These are phyloP conservation scores for Lamellibrachia luymesi DNA, from an alignment of 1,140 invertebrate genomes.

Conservation along the genomic window DNA sequence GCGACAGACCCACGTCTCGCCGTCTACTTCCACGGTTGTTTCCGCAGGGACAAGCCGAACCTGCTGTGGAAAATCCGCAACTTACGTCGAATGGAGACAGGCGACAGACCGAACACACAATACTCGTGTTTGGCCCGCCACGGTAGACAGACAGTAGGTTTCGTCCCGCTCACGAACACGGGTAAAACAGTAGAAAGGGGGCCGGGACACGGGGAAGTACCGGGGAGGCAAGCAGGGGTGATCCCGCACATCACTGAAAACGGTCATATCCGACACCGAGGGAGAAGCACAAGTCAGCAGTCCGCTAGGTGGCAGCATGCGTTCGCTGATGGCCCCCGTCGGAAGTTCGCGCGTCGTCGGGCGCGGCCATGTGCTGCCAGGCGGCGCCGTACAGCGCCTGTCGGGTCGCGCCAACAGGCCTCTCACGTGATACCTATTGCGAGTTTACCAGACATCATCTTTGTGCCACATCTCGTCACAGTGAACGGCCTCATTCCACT, in stretches of 20 bases:
- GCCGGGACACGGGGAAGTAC: background rate
- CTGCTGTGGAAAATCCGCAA: background rate
- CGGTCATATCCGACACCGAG: background rate
- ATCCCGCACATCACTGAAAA: background rate
- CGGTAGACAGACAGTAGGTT: background rate
- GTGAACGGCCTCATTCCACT: background rate
- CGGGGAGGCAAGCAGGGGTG: background rate
- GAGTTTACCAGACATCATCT: background rate
- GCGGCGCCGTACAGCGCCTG: background rate
- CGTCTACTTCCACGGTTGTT: background rate
- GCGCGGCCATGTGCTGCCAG: background rate
- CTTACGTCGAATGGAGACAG: background rate
- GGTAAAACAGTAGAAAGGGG: background rate
- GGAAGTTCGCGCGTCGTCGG: background rate
- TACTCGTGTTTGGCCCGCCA: background rate
- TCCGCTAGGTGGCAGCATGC: background rate
- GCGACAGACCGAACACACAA: background rate
- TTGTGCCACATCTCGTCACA: background rate
- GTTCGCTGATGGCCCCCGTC: background rate
- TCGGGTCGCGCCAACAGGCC: background rate
- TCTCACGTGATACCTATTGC: background rate
- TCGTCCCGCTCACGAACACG: background rate
- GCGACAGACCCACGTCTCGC: background rate
- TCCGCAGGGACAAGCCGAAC: background rate
- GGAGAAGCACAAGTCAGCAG: background rate